Percentiles rank a stretch among this genome's conserved stretches.
Conservation (phyloP, 2,113 vertebrate genomes). For the Rhizomys pruinosus region DNA sequence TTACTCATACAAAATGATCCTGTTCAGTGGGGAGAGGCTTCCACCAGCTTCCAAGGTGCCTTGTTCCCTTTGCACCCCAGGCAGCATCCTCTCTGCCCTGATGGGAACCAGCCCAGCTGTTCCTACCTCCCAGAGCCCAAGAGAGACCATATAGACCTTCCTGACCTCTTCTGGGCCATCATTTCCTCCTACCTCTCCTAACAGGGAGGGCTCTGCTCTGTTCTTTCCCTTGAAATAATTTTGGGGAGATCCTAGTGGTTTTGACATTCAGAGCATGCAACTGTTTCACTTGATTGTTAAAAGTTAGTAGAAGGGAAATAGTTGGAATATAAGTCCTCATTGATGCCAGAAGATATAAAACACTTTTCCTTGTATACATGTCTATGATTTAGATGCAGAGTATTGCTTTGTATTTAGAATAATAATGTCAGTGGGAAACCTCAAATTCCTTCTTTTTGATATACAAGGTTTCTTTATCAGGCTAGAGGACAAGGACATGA, state of each 20-base stretch:
- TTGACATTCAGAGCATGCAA: background rate
- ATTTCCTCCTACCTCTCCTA: background rate
- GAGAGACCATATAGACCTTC: rapidly evolving
- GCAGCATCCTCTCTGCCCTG: background rate
- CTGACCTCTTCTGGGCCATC: background rate
- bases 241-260: background rate
- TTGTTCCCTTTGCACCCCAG: background rate
- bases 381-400: conserved; percentile 19
- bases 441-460: conserved; percentile 33
- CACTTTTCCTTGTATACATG: conserved; percentile 3
- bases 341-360: background rate
- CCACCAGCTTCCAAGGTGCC: background rate
- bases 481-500: background rate
- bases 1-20: conserved; percentile 5
- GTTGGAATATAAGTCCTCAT: background rate
- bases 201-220: background rate
- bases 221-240: background rate
- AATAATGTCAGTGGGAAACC: conserved; percentile 16
- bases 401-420: conserved; percentile 34
- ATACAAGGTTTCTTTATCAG: background rate
- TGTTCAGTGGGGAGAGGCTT: background rate
- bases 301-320: background rate
- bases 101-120: background rate
- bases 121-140: background rate
- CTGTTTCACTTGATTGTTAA: conserved; percentile 25